phyloP scores from a whole-genome alignment of 2,113 vertebrate species.

The Falcunculus frontatus region DNA sequence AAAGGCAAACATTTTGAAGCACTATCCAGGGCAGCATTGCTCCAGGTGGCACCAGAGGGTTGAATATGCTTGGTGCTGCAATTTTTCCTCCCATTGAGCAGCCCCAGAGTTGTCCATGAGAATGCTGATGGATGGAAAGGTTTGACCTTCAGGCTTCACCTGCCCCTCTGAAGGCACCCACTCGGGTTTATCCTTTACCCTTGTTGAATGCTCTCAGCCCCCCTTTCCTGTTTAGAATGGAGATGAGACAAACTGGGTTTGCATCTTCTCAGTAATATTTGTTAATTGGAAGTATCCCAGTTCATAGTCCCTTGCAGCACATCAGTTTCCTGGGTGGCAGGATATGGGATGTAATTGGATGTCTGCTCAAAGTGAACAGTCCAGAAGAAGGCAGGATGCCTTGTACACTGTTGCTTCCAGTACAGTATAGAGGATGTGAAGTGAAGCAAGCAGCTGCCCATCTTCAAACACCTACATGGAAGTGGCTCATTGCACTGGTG shows the following conservation, averaged over 20 bases:
- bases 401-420: not conserved
- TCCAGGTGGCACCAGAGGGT: conserved; percentile 21
- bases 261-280: not conserved
- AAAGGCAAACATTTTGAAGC: not conserved
- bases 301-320: not conserved
- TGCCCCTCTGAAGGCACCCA: not conserved
- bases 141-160: not conserved
- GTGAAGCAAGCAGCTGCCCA: not conserved
- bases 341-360: not conserved
- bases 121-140: not conserved
- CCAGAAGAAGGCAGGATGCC: not conserved
- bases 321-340: not conserved
- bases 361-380: not conserved
- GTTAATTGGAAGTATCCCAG: not conserved
- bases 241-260: not conserved
- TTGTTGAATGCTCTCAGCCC: not conserved
- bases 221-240: not conserved
- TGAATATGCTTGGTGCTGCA: not conserved
- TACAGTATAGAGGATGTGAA: not conserved
- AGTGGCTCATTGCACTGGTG: not conserved
- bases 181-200: not conserved
- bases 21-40: not conserved
- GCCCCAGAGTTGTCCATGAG: not conserved
- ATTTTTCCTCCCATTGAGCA: not conserved
- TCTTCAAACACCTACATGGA: not conserved